phyloP scores from a whole-genome alignment of 2,888 invertebrate genomes.

The Chromoteleia sp. region DNA sequence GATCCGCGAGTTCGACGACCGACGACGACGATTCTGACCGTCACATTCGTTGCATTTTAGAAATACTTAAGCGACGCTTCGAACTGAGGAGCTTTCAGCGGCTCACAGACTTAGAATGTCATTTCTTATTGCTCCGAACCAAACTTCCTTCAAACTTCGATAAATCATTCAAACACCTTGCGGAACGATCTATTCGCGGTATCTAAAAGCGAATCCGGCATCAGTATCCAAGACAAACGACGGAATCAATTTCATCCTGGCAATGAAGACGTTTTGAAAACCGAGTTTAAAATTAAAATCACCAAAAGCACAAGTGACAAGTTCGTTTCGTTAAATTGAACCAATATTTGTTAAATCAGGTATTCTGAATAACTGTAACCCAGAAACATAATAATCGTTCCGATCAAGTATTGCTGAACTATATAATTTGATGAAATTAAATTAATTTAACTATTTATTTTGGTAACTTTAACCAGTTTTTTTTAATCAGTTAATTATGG shows the following conservation, averaged over 20 bases:
- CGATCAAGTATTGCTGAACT: no score
- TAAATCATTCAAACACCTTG: conserved; percentile 50
- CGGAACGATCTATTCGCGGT: conserved; percentile 23
- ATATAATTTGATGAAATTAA: no score
- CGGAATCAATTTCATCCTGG: neutral
- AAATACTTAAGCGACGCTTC: conserved; percentile 65
- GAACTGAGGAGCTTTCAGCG: conserved; percentile 61
- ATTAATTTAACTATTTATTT: no score
- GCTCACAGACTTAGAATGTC: conserved; percentile 51
- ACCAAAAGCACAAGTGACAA: no score
- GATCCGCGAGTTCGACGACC: conserved; percentile 71
- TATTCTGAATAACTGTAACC: no score
- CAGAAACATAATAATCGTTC: no score
- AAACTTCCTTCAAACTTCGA: conserved; percentile 46
- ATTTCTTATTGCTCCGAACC: conserved; percentile 33
- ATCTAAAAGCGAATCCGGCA: conserved; percentile 18
- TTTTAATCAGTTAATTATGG: no score
- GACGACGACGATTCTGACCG: conserved; percentile 69
- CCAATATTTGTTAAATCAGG: no score
- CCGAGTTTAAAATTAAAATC: neutral
- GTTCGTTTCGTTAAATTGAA: no score
- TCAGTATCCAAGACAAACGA: conserved; percentile 7
- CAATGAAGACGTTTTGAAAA: neutral
- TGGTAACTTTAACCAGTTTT: no score
- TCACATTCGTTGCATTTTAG: conserved; percentile 70